Evolutionary conservation across 1,140 invertebrate genomes (phyloP).

Genomic region (Carcinoscorpius rotundicauda): DNA sequence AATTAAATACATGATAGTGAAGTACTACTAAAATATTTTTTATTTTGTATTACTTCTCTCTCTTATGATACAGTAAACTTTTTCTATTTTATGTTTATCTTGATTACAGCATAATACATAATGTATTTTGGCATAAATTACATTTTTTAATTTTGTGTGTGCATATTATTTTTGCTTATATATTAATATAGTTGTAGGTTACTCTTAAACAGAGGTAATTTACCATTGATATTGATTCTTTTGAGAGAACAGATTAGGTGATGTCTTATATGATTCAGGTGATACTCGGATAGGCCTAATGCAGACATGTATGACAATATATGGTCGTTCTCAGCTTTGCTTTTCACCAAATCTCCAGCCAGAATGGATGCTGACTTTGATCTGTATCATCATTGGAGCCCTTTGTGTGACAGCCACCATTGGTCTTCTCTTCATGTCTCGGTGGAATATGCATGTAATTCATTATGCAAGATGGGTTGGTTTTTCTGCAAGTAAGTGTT

Average conservation of each 20-base stretch:
- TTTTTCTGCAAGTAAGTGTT: constrained; percentile 74
- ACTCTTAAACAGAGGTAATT: too few relatives aligned
- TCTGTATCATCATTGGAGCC: constrained; percentile 84
- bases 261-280: constrained; percentile 40
- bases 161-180: too few relatives aligned
- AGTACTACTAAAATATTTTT: too few relatives aligned
- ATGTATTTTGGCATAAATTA: too few relatives aligned
- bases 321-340: constrained; percentile 75
- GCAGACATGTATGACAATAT: constrained; percentile 85
- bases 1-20: too few relatives aligned
- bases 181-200: too few relatives aligned
- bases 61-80: too few relatives aligned
- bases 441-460: constrained; percentile 80
- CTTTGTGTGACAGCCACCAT: constrained; percentile 85
- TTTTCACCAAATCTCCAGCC: constrained; percentile 69
- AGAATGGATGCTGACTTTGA: constrained; percentile 79
- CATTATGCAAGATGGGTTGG: constrained; percentile 89
- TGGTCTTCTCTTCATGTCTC: constrained; percentile 69
- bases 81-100: too few relatives aligned
- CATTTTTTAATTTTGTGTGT: too few relatives aligned
- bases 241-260: neutral
- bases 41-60: too few relatives aligned
- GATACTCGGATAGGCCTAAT: constrained; percentile 79
- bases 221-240: neutral
- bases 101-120: too few relatives aligned